A percentile compares a stretch with the other conserved stretches of the same genome.
Conservation (phyloP, 2,113 vertebrate species). For the Pollimyrus isidori region DNA sequence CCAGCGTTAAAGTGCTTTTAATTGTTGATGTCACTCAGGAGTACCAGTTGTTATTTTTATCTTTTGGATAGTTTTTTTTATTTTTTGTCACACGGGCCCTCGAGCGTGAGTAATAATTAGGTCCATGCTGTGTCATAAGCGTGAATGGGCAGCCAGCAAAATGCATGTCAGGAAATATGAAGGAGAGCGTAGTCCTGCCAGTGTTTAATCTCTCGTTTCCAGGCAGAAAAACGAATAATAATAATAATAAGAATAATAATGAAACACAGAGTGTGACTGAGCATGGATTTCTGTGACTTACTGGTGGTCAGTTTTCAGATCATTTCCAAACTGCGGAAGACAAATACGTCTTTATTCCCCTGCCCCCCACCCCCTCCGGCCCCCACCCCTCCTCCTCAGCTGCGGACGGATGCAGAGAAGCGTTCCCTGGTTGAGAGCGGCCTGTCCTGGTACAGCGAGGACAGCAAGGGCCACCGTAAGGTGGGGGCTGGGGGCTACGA, state of each 20-base stretch:
- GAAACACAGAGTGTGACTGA: neutral
- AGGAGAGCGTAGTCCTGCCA: neutral
- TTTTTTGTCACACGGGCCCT: neutral
- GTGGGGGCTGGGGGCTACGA: slow-evolving; percentile 67
- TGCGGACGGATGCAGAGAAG: slow-evolving; percentile 95
- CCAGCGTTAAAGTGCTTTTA: neutral
- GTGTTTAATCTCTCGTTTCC: neutral
- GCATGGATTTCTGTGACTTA: neutral
- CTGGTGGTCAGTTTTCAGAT: neutral
- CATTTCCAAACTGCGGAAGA: neutral
- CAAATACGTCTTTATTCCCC: neutral
- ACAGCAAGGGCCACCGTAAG: slow-evolving; percentile 71
- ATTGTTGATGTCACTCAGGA: neutral
- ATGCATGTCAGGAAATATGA: neutral
- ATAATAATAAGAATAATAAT: neutral
- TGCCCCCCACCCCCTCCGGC: neutral
- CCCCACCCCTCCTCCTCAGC: slow-evolving; percentile 49
- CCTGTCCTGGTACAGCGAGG: slow-evolving; percentile 90
- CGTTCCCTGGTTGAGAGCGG: slow-evolving; percentile 88
- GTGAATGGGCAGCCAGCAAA: neutral
- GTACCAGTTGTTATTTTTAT: neutral
- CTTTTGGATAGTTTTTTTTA: neutral
- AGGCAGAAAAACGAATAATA: neutral
- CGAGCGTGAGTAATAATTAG: neutral
- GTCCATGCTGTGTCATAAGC: neutral